Conservation (phyloP, 2,888 invertebrate species). For the Bruchidius siliquastri region DNA sequence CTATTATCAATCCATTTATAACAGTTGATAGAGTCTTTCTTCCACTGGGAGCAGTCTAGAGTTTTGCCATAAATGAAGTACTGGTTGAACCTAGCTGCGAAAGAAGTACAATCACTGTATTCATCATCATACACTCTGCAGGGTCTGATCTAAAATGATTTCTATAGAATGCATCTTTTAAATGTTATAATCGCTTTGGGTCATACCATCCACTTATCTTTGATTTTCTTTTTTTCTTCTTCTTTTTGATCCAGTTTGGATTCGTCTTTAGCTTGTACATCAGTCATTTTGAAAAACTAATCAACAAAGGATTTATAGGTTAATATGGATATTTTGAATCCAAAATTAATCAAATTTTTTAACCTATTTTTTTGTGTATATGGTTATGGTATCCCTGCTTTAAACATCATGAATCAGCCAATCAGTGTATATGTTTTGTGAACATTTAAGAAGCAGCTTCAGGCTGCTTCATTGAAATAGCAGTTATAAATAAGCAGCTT, state of each 20-base stretch:
- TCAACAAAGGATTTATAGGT: no score
- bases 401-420: no score
- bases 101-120: constrained; percentile 72
- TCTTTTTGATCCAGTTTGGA: constrained; percentile 1
- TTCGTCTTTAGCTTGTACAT: constrained; percentile 1
- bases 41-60: constrained; percentile 75
- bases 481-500: no score
- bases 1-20: constrained; percentile 58
- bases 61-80: constrained; percentile 74
- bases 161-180: background rate
- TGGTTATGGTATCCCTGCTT: no score
- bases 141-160: constrained; percentile 62
- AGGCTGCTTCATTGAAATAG: no score
- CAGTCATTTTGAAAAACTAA: background rate
- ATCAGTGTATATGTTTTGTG: no score
- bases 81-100: constrained; percentile 76
- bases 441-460: no score
- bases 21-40: constrained; percentile 72
- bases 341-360: no score
- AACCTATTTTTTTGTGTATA: no score
- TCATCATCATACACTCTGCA: constrained; percentile 79
- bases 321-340: no score
- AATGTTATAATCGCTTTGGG: background rate
- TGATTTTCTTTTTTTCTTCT: constrained; percentile 6
- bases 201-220: constrained; percentile 39